Evolutionary conservation across 2,797 vertebrate species (phyloP), one percentile per base, ranked within the genome.

Genomic region (Yasuhikotakia modesta): DNA sequence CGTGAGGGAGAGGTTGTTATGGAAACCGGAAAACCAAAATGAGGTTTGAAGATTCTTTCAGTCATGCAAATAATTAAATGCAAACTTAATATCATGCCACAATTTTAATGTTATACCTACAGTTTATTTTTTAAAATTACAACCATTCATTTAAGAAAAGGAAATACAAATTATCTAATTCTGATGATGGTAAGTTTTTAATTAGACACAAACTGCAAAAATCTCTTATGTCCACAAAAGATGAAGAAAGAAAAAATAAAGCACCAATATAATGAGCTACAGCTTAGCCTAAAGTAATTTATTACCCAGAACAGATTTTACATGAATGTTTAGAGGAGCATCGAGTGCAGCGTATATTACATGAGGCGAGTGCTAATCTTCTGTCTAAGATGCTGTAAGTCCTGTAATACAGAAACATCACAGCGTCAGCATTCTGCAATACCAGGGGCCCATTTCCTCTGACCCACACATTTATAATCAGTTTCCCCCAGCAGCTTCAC

Each of bases 371-470:
- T 85, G 79, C 83, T 89, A 81, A 88, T 80, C 82, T 72, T 78
- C 65, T 13, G 79, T 82, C 81, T 83, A 68, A 73, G 82, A 81
- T 45, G 55, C 64, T 57, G 85, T 83, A 91, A 91, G 77, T 63
- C 72, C 60, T 60, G 84, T 92, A 90, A 92, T 89, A 85, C 91
- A 78, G 21, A 63, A 82, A 82, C 73, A 81, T 86, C 81, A 79
- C 81, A 48, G 22, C 78, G 82, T 92, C 93, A 91, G 92, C 92
- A 89, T 79, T 89, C 91, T 88, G 85, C 88, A 91, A 91, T 87
- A 50, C 83, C n/a, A 84, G 82, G 55, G 82, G 84, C 84, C 79
- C 78, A 78, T 86, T 76, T 74, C 57, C 80, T 83, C 78, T 90
- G 85, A 91, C 90, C 89, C 86, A 79, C 84, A 87, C 81, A 87